Base-by-base conservation (phyloP, 2,797 vertebrate species). In the Sebastolobus alascanus region DNA sequence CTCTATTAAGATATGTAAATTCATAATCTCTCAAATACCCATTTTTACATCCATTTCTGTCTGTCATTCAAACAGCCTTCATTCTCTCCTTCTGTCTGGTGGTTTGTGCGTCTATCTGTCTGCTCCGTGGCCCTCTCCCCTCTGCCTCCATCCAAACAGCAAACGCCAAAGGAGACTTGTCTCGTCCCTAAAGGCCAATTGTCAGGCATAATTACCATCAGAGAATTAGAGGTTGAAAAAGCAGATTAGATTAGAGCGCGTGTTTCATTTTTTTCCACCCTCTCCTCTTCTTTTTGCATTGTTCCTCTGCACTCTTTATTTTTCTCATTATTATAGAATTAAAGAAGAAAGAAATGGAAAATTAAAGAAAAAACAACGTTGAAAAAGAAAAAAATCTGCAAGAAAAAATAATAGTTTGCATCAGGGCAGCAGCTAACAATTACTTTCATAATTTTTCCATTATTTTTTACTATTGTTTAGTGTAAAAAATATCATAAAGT, bases 171-270 rank as follows among this genome's bases (percentile, higher is more conserved):
- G 82, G 85, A 95, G 95, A 95, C 96, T 95, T 87, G 95, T 96
- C 95, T 97, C 96, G 92, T 95, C 96, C 94, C 95, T 94, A 95
- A 96, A 97, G 96, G 96, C 96, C 96, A 96, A 95, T 97, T 97
- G 96, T 97, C 97, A 96, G 95, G 94, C 96, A 95, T 96, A 96
- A 97, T 97, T 96, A 97, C 81, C 83, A 96, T 97, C 96, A 96
- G 95, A 95, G 96, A 97, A 97, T 96, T 96, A 97, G 96, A 96
- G 94, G 95, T 95, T 96, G 77, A 79, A 84, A 87, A 86, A 74
- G 74, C 78, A 84, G 89, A 87, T 87, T 76, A 85, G 87, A 89
- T 87, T 78, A 77, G 79, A 61, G 29, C 14, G 4, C 25, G 55
- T 37, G 58, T 83, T 79, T 77, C 50, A 55, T 74, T 66, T 71